Evolutionary conservation across 2,113 vertebrate genomes (phyloP).

Genomic region (Psettodes erumei): DNA sequence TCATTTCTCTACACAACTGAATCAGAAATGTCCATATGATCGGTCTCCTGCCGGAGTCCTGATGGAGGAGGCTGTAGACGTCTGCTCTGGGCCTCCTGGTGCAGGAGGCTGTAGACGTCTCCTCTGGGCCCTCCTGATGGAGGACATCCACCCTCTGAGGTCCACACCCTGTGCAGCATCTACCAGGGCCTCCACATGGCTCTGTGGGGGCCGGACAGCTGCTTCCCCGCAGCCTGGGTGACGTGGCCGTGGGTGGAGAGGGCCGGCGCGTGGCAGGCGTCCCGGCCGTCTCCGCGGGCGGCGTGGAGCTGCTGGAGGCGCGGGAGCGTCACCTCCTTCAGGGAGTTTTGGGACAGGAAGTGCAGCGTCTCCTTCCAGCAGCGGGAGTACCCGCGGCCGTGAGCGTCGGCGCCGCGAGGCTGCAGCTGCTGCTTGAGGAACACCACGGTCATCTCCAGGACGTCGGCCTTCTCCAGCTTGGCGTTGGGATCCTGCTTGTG

Average conservation of each 20-base stretch:
- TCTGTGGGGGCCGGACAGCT: conserved; percentile 72
- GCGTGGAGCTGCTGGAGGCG: conserved; percentile 52
- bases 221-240: conserved; percentile 72
- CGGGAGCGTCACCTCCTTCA: conserved; percentile 57
- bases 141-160: conserved; percentile 53
- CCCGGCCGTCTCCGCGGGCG: conserved; percentile 22
- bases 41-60: too few relatives aligned
- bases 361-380: conserved; percentile 85
- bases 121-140: too few relatives aligned
- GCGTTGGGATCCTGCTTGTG: conserved; percentile 86
- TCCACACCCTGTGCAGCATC: conserved; percentile 59
- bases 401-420: conserved; percentile 65
- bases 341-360: conserved; percentile 81
- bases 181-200: conserved; percentile 92
- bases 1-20: neutral
- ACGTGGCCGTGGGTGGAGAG: conserved; percentile 44
- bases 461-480: conserved; percentile 90
- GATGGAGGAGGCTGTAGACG: too few relatives aligned
- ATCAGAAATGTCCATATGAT: neutral
- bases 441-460: conserved; percentile 90
- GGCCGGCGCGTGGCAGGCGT: neutral
- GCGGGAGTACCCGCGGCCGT: conserved; percentile 82
- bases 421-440: conserved; percentile 85
- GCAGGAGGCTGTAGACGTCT: too few relatives aligned
- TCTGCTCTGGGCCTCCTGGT: conserved; percentile 50